Evolutionary conservation across 2,888 invertebrate species (phyloP).

Genomic region (Drosophila pegasa): DNA sequence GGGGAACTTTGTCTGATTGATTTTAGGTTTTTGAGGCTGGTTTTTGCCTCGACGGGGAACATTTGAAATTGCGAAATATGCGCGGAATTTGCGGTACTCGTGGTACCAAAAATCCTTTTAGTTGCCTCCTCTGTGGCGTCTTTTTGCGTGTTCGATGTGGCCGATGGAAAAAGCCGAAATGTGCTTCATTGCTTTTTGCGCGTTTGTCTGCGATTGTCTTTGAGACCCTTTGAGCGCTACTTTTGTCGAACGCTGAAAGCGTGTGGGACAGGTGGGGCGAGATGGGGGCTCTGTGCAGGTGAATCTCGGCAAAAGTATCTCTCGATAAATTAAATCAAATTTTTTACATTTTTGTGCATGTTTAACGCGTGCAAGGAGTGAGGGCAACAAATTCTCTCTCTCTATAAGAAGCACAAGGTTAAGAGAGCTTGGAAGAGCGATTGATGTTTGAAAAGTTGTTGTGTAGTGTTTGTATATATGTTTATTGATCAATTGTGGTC

Average conservation of each 20-base stretch:
- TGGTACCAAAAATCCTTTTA: constrained; percentile 54
- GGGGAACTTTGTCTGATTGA: constrained; percentile 45
- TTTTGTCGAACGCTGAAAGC: constrained; percentile 61
- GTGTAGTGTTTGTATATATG: background rate
- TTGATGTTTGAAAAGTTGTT: background rate
- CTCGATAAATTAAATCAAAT: constrained; percentile 75
- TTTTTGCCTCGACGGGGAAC: constrained; percentile 24
- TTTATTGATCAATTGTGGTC: background rate
- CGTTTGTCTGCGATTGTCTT: constrained; percentile 43
- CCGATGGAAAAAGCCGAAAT: constrained; percentile 54
- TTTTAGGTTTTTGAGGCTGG: constrained; percentile 21
- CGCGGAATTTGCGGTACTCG: constrained; percentile 72
- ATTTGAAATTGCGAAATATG: constrained; percentile 70
- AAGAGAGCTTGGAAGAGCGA: background rate
- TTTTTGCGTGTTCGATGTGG: constrained; percentile 25
- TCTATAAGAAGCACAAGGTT: background rate
- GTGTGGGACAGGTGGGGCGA: constrained; percentile 21
- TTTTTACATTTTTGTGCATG: constrained; percentile 67
- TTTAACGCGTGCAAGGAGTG: constrained; percentile 70
- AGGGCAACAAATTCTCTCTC: constrained; percentile 29
- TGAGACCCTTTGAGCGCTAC: constrained; percentile 29
- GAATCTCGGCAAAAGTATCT: constrained; percentile 54
- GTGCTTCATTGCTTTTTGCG: constrained; percentile 58
- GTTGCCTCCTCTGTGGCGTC: constrained; percentile 37
- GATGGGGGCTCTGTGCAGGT: constrained; percentile 31